Conservation (phyloP, 2,797 vertebrate genomes). For the Pristis pectinata region DNA sequence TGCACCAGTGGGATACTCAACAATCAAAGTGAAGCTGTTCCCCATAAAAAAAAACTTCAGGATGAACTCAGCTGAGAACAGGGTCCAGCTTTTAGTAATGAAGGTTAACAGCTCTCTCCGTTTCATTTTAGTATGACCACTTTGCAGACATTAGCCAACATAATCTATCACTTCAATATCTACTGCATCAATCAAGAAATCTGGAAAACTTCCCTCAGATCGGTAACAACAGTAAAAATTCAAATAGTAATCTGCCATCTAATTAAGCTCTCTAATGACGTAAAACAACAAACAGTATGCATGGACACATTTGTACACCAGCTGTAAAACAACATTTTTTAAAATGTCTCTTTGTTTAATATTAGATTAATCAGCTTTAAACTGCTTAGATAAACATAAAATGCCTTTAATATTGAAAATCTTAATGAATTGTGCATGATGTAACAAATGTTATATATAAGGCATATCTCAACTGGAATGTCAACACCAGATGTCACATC, state of each 20-base stretch:
- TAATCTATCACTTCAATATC: background rate
- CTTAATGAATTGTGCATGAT: background rate
- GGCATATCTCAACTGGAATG: background rate
- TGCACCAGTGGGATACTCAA: slow-evolving; percentile 12
- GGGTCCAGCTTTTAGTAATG: background rate
- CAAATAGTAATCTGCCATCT: background rate
- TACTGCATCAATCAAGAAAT: background rate
- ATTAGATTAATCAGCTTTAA: background rate
- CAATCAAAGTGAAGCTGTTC: background rate
- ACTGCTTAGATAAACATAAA: background rate
- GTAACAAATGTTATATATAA: background rate
- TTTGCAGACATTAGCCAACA: background rate
- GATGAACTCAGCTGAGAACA: background rate
- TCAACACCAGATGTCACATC: background rate
- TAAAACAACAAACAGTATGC: background rate
- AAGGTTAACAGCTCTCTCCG: background rate
- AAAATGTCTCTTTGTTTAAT: background rate
- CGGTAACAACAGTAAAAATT: background rate
- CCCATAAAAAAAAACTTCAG: background rate
- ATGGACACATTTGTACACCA: background rate
- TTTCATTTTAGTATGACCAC: background rate
- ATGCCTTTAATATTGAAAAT: background rate
- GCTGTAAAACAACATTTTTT: background rate
- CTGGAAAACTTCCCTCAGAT: background rate
- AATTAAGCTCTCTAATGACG: background rate